Percentiles rank a stretch among this genome's conserved stretches.
Conservation (phyloP, 2,797 vertebrate genomes). For the Pipistrellus kuhlii region DNA sequence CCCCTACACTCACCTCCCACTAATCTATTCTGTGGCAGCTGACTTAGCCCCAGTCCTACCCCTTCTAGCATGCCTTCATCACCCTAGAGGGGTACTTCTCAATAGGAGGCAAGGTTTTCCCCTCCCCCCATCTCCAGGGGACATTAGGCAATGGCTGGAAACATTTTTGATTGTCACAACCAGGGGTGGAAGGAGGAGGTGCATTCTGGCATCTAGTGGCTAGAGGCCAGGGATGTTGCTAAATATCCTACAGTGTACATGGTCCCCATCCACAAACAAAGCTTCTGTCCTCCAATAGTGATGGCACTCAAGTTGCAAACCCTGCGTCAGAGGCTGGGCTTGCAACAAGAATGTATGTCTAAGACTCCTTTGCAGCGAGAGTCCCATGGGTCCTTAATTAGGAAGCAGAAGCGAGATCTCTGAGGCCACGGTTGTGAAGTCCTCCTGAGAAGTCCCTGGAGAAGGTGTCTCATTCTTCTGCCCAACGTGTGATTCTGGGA, state of each 20-base stretch:
- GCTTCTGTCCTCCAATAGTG: neutral
- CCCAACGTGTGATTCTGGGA: neutral
- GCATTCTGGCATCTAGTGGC: neutral
- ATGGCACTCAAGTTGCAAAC: neutral
- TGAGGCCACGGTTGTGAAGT: neutral
- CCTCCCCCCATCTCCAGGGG: too few species aligned
- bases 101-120: neutral
- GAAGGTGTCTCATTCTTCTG: neutral
- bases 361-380: neutral
- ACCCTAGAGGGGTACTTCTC: neutral
- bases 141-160: neutral
- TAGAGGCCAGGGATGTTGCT: neutral
- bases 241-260: neutral
- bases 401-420: neutral
- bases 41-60: neutral
- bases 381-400: neutral
- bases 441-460: neutral
- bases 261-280: neutral
- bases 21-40: conserved; percentile 17
- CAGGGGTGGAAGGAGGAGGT: neutral
- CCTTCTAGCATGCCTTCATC: neutral
- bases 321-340: neutral
- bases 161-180: neutral
- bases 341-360: neutral
- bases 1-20: neutral